Evolutionary conservation across 1,140 invertebrate species (phyloP), one percentile per base, ranked within the genome.

Genomic region (Ephestia elutella): DNA sequence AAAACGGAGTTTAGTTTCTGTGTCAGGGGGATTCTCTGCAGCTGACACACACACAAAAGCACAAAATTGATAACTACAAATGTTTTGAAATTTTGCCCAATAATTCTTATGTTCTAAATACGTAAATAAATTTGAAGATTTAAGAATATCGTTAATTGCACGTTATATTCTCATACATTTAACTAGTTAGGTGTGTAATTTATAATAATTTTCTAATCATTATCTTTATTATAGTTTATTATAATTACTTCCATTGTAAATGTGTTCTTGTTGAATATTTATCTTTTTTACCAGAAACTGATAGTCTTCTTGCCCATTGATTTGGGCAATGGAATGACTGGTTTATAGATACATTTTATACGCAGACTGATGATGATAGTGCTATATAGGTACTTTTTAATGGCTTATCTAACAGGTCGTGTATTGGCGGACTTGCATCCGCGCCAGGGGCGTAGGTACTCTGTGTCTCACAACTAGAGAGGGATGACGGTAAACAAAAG

Each of bases 261-360:
- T 21, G 49, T 50, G 49, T 49, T 49, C 1, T 50, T 50, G 49
- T 50, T 50, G 18, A 11, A 21, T 50, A 50, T 50, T 13, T 19
- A 50, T 25, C 20, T 50, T 25, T 50, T 32, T 49, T 5, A n/a
- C 11, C 15, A 30, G 32, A 50, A 9, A 49, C n/a, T 30, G 5
- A 3, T 5, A 54, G 73, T 76, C 73, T 76, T 68, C 71, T 67
- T 73, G 68, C 73, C 68, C 73, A 73, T 59, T 32, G 3, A 13
- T 70, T 76, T 73, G 73, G 68, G 71, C 73, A 76, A 57, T 10
- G 32, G 65, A 76, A 73, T 66, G 73, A 73, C 73, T 70, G 56
- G 11, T 32, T 32, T 32, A 32, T 11, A 60, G 54, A 55, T 28
- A 60, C 51, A 66, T 51, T 56, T 63, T 56, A 55, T 57, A 44